Evolutionary conservation across 2,113 vertebrate species (phyloP), one percentile per base, ranked within the genome.

Genomic region (Etia nguti): DNA sequence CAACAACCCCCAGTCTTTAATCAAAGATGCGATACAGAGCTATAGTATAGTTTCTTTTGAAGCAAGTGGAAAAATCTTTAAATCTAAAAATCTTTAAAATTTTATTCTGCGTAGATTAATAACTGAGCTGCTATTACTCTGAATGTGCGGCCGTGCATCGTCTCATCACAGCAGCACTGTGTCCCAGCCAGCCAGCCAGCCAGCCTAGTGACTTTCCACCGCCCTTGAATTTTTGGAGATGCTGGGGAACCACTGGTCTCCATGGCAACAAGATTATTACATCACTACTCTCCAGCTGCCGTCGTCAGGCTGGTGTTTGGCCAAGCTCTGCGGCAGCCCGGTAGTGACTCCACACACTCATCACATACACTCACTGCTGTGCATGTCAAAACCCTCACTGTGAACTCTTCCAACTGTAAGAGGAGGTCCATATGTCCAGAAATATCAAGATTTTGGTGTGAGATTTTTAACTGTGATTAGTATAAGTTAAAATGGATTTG

Each of bases 251-350:
- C 77, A 91, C 84, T 6, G 87, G 92, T 96, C 94, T 93, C 95
- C 94, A 96, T 95, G 91, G 96, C 94, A 96, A 96, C 94, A 93
- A 90, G 92, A 94, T 94, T 95, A 94, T 95, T 94, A 93, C 94
- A 93, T 95, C 95, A 95, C 92, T 90, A 85, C 88, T 92, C 68
- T 92, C 88, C 89, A 92, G 93, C 92, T 93, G 93, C 90, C 95
- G 92, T 92, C 90, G 89, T 96, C 94, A 90, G 83, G 93, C 91
- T 94, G 89, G 86, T 94, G 92, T 93, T 94, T 90, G 81, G 81
- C 91, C 89, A 92, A 86, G 92, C 88, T 88, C 93, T 93, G 94
- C 91, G 41, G 93, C 88, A 88, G 84, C 89, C 89, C 85, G 24
- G 82, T 88, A 89, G 87, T 92, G 90, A 92, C 90, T 87, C 62